phyloP scores from a whole-genome alignment of 2,797 vertebrate species.

The Alcedo atthis region DNA sequence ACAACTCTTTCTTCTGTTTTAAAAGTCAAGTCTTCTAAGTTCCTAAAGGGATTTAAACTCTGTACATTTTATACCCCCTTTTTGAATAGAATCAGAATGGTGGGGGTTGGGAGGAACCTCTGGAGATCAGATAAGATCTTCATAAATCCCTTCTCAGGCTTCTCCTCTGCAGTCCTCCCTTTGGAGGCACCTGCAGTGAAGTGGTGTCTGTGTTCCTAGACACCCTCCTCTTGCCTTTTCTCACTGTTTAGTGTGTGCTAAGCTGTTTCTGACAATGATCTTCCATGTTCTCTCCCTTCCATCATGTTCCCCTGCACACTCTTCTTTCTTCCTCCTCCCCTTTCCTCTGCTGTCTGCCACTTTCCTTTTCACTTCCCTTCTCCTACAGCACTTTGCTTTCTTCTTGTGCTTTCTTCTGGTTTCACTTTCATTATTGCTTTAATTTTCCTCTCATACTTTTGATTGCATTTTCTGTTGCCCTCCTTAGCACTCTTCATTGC shows the following conservation, averaged over 20 bases:
- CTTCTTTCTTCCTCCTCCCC: background rate
- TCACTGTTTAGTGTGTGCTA: background rate
- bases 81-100: background rate
- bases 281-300: background rate
- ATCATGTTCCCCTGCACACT: rapidly evolving
- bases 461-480: background rate
- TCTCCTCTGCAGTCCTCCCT: no score
- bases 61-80: background rate
- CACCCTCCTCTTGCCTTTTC: background rate
- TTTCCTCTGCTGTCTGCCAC: background rate
- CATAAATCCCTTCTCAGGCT: no score
- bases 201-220: background rate
- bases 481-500: background rate
- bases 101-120: no score
- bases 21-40: background rate
- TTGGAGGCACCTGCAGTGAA: background rate
- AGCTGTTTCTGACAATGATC: background rate
- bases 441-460: background rate
- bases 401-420: background rate
- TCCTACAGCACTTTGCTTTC: background rate
- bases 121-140: no score
- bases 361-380: background rate
- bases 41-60: background rate
- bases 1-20: background rate
- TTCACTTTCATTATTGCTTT: background rate